A percentile compares a stretch with the other conserved stretches of the same genome.
Evolutionary conservation across 2,113 vertebrate species (phyloP).

Genomic region (Vicugna pacos): DNA sequence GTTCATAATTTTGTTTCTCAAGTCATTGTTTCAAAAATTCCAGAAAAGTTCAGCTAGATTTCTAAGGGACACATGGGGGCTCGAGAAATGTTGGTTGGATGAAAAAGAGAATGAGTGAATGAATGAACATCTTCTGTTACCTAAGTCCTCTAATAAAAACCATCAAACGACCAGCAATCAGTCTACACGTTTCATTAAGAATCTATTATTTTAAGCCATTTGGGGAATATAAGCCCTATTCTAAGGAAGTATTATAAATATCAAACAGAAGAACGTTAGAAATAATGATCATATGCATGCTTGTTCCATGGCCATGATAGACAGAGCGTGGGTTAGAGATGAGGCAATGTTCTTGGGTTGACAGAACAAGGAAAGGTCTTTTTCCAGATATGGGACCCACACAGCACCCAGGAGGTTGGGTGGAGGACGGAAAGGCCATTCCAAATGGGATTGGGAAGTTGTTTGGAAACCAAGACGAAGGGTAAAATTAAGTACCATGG

Average conservation of each 20-base stretch:
- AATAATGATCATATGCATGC: not conserved
- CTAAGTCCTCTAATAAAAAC: not conserved
- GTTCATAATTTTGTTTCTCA: not conserved
- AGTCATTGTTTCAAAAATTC: conserved; percentile 17
- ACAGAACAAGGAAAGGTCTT: not conserved
- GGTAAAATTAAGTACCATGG: not conserved
- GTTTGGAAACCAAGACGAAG: not conserved
- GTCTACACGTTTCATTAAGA: conserved; percentile 15
- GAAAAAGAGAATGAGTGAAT: not conserved
- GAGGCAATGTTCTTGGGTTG: not conserved
- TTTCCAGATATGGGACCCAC: not conserved
- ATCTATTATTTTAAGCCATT: conserved; percentile 1
- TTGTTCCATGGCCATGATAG: not conserved
- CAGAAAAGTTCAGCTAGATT: not conserved
- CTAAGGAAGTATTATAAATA: conserved; percentile 9
- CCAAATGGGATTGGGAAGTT: not conserved
- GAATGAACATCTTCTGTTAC: not conserved
- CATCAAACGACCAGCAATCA: not conserved
- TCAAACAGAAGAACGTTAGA: not conserved
- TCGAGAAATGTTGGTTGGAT: not conserved
- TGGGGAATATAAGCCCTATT: not conserved
- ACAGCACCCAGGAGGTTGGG: not conserved
- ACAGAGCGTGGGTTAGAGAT: not conserved
- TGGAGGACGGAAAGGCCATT: not conserved
- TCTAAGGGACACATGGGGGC: not conserved